These are phyloP conservation scores for Dolichallabes microphthalmus DNA, from an alignment of 2,113 vertebrate species.

Conservation along the genomic window DNA sequence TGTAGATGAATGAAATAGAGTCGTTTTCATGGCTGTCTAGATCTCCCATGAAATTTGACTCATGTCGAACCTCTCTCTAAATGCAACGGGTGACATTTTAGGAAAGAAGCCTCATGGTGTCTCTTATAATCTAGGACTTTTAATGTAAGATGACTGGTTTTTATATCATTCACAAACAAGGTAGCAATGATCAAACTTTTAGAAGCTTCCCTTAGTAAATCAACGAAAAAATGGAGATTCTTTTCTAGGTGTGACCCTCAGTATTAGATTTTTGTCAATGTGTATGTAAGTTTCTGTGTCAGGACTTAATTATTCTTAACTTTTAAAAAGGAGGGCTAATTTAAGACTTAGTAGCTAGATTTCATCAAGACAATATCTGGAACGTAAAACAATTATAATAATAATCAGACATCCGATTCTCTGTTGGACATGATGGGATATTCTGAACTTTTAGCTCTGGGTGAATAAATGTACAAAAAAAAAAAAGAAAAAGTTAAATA, in stretches of 20 bases:
- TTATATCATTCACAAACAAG: conserved; percentile 39
- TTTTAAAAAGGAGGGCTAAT: conserved; percentile 42
- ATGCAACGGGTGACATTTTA: conserved; percentile 35
- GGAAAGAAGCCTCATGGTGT: conserved; percentile 17
- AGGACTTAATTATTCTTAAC: conserved; percentile 26
- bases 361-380: neutral
- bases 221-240: conserved; percentile 6
- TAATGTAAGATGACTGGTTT: conserved; percentile 33
- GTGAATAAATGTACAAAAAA: conserved; percentile 3
- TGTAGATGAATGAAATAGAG: neutral
- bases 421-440: conserved; percentile 3
- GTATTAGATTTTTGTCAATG: conserved; percentile 56
- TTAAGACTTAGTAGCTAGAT: conserved; percentile 30
- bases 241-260: conserved; percentile 46
- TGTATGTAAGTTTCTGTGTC: conserved; percentile 50
- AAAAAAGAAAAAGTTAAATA: neutral
- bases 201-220: conserved; percentile 30
- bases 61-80: neutral
- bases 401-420: neutral
- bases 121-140: conserved; percentile 26
- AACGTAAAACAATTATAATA: neutral
- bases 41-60: neutral
- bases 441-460: conserved; percentile 3
- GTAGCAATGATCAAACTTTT: conserved; percentile 44
- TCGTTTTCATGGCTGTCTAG: conserved; percentile 9